phyloP scores from a whole-genome alignment of 1,140 invertebrate species.

The Paraescarpia echinospica region DNA sequence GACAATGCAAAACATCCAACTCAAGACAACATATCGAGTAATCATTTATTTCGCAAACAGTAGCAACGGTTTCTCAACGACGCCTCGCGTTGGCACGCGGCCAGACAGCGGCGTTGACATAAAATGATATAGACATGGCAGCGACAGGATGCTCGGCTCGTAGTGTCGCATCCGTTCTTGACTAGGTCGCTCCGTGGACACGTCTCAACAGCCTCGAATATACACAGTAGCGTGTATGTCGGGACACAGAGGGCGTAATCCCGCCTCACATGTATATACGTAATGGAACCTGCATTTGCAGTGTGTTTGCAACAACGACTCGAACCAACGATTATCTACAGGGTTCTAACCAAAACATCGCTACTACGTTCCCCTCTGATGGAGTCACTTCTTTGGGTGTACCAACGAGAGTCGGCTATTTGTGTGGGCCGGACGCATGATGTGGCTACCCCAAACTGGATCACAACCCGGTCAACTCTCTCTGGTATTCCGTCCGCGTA shows the following conservation, averaged over 20 bases:
- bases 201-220: neutral
- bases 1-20: neutral
- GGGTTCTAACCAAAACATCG: neutral
- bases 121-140: neutral
- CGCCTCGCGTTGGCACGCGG: neutral
- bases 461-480: no score
- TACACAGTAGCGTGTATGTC: neutral
- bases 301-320: neutral
- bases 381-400: neutral
- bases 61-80: neutral
- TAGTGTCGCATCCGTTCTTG: neutral
- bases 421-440: no score
- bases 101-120: neutral
- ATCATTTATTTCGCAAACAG: neutral
- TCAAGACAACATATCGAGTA: neutral
- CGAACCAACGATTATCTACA: neutral
- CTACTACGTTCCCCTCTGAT: neutral
- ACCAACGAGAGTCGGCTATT: no score
- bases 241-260: neutral
- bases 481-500: no score
- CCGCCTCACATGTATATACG: neutral
- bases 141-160: neutral
- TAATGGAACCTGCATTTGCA: constrained; percentile 4
- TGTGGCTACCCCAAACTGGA: no score
- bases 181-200: neutral